Conservation (phyloP, 2,113 vertebrate species). For the Otus sunia region DNA sequence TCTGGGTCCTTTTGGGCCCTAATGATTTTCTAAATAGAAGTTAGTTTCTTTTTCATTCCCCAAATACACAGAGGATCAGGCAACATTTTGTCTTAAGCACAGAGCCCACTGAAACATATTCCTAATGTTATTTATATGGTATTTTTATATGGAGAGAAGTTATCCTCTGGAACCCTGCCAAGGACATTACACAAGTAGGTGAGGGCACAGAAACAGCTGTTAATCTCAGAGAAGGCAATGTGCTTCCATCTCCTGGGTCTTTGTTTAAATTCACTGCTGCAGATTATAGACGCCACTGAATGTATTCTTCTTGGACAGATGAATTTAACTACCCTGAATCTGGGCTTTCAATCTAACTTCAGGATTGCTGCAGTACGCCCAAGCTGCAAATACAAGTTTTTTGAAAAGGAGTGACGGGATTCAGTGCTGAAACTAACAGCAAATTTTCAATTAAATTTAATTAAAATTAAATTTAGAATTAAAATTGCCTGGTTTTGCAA, state of each 20-base stretch:
- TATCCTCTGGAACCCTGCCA: background rate
- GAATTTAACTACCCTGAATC: background rate
- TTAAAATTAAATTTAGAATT: too few species aligned
- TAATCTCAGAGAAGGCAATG: background rate
- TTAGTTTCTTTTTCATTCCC: background rate
- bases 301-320: background rate
- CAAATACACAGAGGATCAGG: background rate
- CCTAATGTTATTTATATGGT: background rate
- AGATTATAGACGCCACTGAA: background rate
- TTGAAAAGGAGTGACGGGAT: background rate
- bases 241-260: background rate
- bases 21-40: background rate
- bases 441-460: too few species aligned
- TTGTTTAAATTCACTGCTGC: slow-evolving; percentile 23
- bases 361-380: background rate
- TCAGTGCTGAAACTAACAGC: background rate
- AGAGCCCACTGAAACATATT: background rate
- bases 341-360: background rate
- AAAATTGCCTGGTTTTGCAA: background rate
- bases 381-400: background rate
- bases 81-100: background rate
- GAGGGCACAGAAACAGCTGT: background rate
- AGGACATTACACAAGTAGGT: background rate
- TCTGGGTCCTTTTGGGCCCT: background rate
- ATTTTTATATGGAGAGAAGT: slow-evolving; percentile 1